Evolutionary conservation across 2,797 vertebrate species (phyloP).

Genomic region (Pipistrellus kuhlii): DNA sequence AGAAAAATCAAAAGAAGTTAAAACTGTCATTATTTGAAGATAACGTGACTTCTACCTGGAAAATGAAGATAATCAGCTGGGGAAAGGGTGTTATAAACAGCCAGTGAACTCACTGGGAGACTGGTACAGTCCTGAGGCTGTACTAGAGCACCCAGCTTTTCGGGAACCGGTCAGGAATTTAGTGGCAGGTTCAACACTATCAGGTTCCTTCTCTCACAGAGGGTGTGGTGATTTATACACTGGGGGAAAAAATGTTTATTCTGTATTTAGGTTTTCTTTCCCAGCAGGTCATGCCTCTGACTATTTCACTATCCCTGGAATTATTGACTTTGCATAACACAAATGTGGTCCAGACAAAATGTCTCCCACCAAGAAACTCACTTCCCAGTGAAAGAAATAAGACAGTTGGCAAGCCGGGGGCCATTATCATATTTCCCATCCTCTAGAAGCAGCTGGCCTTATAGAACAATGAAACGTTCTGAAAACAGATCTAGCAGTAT

Average conservation of each 20-base stretch:
- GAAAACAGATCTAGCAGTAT: constrained; percentile 66
- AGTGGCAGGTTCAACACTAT: not conserved
- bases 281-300: not conserved
- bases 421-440: constrained; percentile 62
- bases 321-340: constrained; percentile 27
- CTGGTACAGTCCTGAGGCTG: not conserved
- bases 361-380: constrained; percentile 50
- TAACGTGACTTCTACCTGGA: not conserved
- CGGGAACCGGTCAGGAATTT: not conserved
- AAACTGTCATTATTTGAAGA: constrained; percentile 24
- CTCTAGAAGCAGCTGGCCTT: constrained; percentile 65
- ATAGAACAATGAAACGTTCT: constrained; percentile 57
- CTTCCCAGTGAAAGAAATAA: constrained; percentile 2
- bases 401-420: not conserved
- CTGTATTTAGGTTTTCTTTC: constrained; percentile 27
- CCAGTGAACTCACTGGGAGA: constrained; percentile 9
- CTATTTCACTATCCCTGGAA: constrained; percentile 43
- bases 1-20: not conserved
- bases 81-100: not conserved
- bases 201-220: not conserved
- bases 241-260: not conserved
- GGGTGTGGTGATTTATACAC: not conserved
- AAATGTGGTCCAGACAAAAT: constrained; percentile 6
- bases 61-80: constrained; percentile 9
- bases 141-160: not conserved